Evolutionary conservation across 2,888 invertebrate genomes (phyloP), one percentile per base, ranked within the genome.

Genomic region (Plagodis pulveraria): DNA sequence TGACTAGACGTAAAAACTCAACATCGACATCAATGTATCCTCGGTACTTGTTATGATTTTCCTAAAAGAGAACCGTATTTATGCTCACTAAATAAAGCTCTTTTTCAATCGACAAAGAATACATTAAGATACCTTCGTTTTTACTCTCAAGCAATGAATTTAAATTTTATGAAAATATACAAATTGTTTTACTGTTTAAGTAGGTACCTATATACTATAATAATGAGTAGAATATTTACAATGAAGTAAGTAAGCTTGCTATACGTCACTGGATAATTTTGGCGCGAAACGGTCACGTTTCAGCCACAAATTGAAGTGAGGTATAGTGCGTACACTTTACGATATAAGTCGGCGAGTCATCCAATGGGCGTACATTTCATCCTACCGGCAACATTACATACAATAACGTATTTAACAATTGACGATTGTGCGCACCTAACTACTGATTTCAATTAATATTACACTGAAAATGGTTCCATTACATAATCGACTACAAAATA

Each of bases 1-100:
- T 91, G 91, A 91, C 91, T 91, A 91, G 91, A 88, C 80, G 86
- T 86, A 87, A 87, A 83, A 81, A 84, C 73, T 66, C 74, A 76
- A 76, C 78, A 80, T 80, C 54, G 50, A 58, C 63, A 48, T 50
- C 51, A n/a, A 53, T 35, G 42, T 32, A 43, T 44, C 34, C 50
- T 50, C 9, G 52, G 44, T 49, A 41, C 32, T 45, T 8, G 38
- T 40, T 0, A 32, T 6, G 11, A 11, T 9, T 42, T 5, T 7
- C 5, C 54, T 35, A 49, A 57, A 56, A 61, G 38, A 35, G 56
- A 40, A 22, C 12, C 5, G 4, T n/a, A 40, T 51, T 50, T 56
- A 4, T 22, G 44, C 35, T 44, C 8, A 61, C 50, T 52, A 57
- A 61, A 42, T 12, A 33, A 32, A 8, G 44, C 41, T 44, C 41